Evolutionary conservation across 2,888 invertebrate genomes (phyloP), one percentile per base, ranked within the genome.

Genomic region (Steromphala cineraria): DNA sequence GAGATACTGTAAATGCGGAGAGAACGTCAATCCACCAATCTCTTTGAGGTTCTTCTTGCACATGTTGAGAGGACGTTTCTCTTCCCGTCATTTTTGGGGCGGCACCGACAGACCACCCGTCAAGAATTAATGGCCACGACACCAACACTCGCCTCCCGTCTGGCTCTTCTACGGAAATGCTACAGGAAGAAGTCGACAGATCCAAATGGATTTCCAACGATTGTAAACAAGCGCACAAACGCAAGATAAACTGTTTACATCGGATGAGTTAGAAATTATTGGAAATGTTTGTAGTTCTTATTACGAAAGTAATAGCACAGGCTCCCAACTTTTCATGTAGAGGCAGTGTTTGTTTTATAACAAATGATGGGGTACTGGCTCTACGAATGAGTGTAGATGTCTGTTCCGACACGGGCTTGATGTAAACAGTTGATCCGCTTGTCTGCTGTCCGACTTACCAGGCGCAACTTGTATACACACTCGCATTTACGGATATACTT

Each of bases 291-390:
- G 71, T 21, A 71, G 71, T 71, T 36, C 31, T 71, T 71, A 71
- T 71, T 71, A 71, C 71, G 40, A 71, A 71, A 71, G 31, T 71
- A 71, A 71, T 71, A 71, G 71, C 71, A 31, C 40, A 71, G 71
- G 17, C 71, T 40, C 31, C 71, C 71, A 71, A 71, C 71, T 71
- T 71, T 71, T 71, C 71, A 71, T 71, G 71, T 71, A 71, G 3
- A 71, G 71, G 71, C 71, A 71, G 71, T 71, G 71, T 71, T 71
- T 71, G 71, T 71, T 71, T 71, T 71, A 71, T 71, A 71, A 71
- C 71, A 71, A 71, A 71, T 71, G 71, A 71, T 71, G 31, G 71
- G 31, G 31, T 36, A 36, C 28, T 71, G 31, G 71, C 40, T 71
- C n/a, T 40, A 17, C 28, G 19, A 36, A 17, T 17, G 36, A 71